phyloP scores from a whole-genome alignment of 2,113 vertebrate genomes.

The Thomomys bottae region DNA sequence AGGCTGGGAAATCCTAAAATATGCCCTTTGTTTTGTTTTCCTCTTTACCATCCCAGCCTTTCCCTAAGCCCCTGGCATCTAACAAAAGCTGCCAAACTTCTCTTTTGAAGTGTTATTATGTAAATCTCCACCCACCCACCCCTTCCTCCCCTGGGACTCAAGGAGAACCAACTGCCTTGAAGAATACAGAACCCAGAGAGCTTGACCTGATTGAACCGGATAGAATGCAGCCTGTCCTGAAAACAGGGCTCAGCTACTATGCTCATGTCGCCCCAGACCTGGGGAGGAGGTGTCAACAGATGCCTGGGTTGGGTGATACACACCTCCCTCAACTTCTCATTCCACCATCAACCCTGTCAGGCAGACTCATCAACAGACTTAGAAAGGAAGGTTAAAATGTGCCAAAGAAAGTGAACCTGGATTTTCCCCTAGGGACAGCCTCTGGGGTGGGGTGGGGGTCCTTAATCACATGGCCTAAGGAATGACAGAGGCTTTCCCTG shows the following conservation, averaged over 20 bases:
- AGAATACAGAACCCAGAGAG: fast-evolving
- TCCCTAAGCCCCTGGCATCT: slow-evolving; percentile 37
- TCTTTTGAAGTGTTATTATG: slow-evolving; percentile 35
- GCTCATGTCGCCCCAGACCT: background rate
- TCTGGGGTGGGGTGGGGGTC: too few species aligned
- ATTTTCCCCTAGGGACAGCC: background rate
- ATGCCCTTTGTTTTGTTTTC: slow-evolving; percentile 73
- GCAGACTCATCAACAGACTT: too few species aligned
- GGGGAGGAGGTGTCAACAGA: background rate
- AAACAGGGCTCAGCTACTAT: background rate
- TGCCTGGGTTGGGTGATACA: too few species aligned
- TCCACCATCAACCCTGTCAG: background rate
- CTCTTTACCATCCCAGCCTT: slow-evolving; percentile 39
- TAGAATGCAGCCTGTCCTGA: too few species aligned
- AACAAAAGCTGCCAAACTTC: slow-evolving; percentile 38
- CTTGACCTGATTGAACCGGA: too few species aligned
- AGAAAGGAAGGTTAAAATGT: slow-evolving; percentile 2
- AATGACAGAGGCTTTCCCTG: background rate
- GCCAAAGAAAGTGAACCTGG: background rate
- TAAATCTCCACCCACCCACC: background rate
- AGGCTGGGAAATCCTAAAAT: slow-evolving; percentile 72
- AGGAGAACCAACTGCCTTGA: background rate
- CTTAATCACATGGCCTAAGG: background rate
- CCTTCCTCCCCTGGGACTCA: background rate
- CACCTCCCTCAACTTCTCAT: background rate